Base-by-base conservation (phyloP, 2,113 vertebrate genomes). In the Notothenia coriiceps region DNA sequence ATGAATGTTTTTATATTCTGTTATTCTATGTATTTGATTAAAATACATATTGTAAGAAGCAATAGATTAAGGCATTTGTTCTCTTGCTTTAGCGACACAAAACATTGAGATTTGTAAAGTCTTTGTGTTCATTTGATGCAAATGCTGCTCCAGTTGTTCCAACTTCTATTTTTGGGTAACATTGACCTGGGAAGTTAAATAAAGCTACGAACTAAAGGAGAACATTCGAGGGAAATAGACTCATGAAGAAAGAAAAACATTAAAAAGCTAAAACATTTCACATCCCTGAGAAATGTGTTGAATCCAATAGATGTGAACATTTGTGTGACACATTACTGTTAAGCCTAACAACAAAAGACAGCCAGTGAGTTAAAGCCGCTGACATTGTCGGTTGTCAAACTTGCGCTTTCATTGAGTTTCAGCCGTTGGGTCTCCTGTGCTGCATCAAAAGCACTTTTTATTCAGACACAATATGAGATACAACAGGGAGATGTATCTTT, bases 241-340 rank as follows among this genome's bases (percentile, higher is more conserved):
- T 74, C 43, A 65, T 40, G 61, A 82, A 83, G 72, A 88, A 86
- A 84, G 44, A 20, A 49, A 56, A 60, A 60, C 55, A 79, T 51
- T 65, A 84, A 75, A 80, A 67, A 86, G 79, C 55, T 40, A 0
- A 67, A 86, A 71, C 55, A 67, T 70, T 75, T 89, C 44, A 75
- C 73, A 64, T 68, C 60, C 52, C 82, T 63, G 60, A 73, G 57
- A 87, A 75, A 67, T 51, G 70, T 75, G 85, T 63, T 74, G 57
- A 74, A 71, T 78, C 55, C 67, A 85, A 79, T 47, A 40, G 59
- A 80, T 56, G 49, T 8, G 64, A 12, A 71, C 64, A 70, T 66
- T 22, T 74, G 54, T 33, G 40, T 70, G 69, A 52, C 29, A 75
- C 76, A 54, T 69, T 68, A 33, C 35, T 69, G 51, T 6, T 80